Evolutionary conservation across 2,888 invertebrate genomes (phyloP).

Genomic region (Venusia cambrica): DNA sequence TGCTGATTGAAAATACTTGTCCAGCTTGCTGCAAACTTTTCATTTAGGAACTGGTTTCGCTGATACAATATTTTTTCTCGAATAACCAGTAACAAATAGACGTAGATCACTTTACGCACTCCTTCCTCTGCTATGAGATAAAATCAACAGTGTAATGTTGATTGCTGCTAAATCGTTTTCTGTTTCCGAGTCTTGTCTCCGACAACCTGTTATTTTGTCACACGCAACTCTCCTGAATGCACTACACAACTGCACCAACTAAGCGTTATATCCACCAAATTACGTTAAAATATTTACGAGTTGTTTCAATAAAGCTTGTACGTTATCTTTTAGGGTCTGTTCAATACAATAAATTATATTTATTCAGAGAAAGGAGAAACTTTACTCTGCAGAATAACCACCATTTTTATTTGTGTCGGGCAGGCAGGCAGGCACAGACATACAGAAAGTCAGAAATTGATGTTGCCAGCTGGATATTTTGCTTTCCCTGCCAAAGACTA

Average conservation of each 20-base stretch:
- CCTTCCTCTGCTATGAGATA: slow-evolving; percentile 39
- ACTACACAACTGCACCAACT: slow-evolving; percentile 60
- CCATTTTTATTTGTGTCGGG: slow-evolving; percentile 67
- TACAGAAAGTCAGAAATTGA: too few relatives aligned
- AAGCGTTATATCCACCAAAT: slow-evolving; percentile 40
- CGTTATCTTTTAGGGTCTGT: slow-evolving; percentile 40
- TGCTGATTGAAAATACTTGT: slow-evolving; percentile 69
- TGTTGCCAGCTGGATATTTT: too few relatives aligned
- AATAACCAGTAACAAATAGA: slow-evolving; percentile 14
- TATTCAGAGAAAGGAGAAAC: slow-evolving; percentile 52
- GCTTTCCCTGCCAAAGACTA: too few relatives aligned
- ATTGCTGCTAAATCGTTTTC: slow-evolving; percentile 70
- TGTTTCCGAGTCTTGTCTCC: slow-evolving; percentile 49
- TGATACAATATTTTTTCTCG: slow-evolving; percentile 18
- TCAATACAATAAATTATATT: slow-evolving; percentile 46
- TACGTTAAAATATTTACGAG: slow-evolving; percentile 43
- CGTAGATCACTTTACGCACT: slow-evolving; percentile 24
- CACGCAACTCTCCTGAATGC: slow-evolving; percentile 63
- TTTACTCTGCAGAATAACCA: slow-evolving; percentile 62
- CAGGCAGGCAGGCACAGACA: too few relatives aligned
- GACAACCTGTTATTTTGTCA: slow-evolving; percentile 80
- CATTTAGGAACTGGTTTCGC: slow-evolving; percentile 28
- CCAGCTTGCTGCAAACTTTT: slow-evolving; percentile 44
- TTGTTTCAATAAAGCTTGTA: slow-evolving; percentile 37
- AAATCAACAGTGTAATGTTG: slow-evolving; percentile 62